Conservation (phyloP, 2,797 vertebrate genomes). For the Brachyrhaphis roseni region DNA sequence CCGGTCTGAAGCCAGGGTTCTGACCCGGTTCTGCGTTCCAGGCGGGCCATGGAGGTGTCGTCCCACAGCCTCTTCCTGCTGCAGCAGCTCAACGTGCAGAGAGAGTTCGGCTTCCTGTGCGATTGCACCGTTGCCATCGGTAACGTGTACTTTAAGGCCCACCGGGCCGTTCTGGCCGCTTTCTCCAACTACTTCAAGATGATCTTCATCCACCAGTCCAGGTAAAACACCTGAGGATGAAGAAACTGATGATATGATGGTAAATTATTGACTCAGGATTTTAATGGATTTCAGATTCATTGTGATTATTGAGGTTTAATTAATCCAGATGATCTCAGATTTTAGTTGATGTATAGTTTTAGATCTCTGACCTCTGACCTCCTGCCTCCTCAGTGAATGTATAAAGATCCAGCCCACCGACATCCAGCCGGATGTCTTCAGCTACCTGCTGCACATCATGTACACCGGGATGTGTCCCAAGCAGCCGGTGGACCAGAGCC, state of each 20-base stretch:
- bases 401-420: slow-evolving; percentile 98
- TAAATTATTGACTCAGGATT: neutral
- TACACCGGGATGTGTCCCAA: slow-evolving; percentile 94
- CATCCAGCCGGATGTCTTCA: slow-evolving; percentile 98
- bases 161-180: slow-evolving; percentile 94
- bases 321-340: neutral
- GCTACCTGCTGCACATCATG: slow-evolving; percentile 98
- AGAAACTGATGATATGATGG: neutral
- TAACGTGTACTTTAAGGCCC: slow-evolving; percentile 98
- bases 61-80: slow-evolving; percentile 94
- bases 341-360: neutral
- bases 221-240: slow-evolving; percentile 71
- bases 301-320: no score
- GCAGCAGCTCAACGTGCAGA: slow-evolving; percentile 96
- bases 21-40: slow-evolving; percentile 20
- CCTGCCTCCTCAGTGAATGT: slow-evolving; percentile 85
- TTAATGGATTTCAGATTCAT: neutral
- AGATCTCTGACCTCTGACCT: neutral
- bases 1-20: neutral
- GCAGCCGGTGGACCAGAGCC: slow-evolving; percentile 89
- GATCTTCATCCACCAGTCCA: slow-evolving; percentile 99
- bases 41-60: slow-evolving; percentile 86
- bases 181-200: slow-evolving; percentile 99
- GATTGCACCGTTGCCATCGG: slow-evolving; percentile 98
- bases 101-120: slow-evolving; percentile 97